Evolutionary conservation across 2,113 vertebrate species (phyloP).

Genomic region (Myanophis thanlyinensis): DNA sequence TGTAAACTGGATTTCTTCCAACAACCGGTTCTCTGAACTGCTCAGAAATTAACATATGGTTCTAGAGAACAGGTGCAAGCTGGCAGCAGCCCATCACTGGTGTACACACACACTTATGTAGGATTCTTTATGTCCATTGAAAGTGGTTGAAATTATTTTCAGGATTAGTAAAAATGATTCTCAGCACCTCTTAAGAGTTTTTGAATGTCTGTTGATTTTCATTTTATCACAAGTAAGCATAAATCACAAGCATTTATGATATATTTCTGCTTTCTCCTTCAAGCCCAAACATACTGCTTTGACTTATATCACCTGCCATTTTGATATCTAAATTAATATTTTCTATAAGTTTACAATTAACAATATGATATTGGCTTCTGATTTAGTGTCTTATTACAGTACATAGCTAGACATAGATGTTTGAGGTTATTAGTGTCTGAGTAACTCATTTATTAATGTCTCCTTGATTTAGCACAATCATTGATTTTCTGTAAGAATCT

Average conservation of each 20-base stretch:
- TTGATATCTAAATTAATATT: slow-evolving; percentile 5
- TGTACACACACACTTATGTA: neutral
- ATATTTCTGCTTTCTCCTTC: neutral
- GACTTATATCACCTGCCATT: neutral
- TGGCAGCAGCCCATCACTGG: too few species aligned
- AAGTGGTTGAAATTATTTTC: neutral
- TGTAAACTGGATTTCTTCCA: too few species aligned
- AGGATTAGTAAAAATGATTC: neutral
- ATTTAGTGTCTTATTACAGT: neutral
- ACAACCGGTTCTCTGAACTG: too few species aligned
- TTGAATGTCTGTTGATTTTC: neutral
- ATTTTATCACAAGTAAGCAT: neutral
- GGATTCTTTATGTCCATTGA: neutral
- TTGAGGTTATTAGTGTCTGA: neutral
- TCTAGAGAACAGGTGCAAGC: too few species aligned
- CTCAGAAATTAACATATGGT: too few species aligned
- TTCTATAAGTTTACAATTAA: neutral
- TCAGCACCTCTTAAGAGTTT: neutral
- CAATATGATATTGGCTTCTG: neutral
- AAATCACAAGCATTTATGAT: neutral
- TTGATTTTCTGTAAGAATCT: neutral
- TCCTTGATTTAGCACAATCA: neutral
- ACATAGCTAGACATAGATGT: neutral
- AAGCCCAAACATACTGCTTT: neutral
- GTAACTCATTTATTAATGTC: neutral